Evolutionary conservation across 2,113 vertebrate genomes (phyloP).

Genomic region (Pitta sordida): DNA sequence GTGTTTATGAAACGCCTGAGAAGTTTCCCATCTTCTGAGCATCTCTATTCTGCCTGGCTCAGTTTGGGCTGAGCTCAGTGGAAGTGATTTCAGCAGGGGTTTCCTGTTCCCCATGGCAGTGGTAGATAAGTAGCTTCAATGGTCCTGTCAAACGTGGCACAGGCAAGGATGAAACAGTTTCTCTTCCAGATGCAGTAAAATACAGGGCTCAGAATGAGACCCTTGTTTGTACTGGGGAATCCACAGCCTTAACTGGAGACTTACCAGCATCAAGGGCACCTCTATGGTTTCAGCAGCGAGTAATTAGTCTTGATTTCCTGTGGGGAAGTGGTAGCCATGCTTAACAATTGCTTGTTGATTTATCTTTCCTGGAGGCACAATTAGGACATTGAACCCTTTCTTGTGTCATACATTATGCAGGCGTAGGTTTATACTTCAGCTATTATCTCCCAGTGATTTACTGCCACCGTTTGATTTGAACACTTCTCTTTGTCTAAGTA

Average conservation of each 20-base stretch:
- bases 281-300: slow-evolving; percentile 32
- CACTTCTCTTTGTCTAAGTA: slow-evolving; percentile 72
- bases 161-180: not conserved
- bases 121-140: not conserved
- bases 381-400: slow-evolving; percentile 16
- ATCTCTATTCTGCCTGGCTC: not conserved
- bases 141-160: not conserved
- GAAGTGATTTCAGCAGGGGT: slow-evolving; percentile 23
- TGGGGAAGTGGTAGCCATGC: slow-evolving; percentile 45
- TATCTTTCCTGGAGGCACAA: slow-evolving; percentile 51
- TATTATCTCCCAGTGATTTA: slow-evolving; percentile 17
- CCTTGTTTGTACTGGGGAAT: slow-evolving; percentile 38
- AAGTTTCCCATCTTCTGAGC: slow-evolving; percentile 4
- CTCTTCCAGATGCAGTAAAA: not conserved
- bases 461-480: slow-evolving; percentile 48
- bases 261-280: slow-evolving; percentile 40
- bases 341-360: slow-evolving; percentile 57
- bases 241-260: slow-evolving; percentile 22
- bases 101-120: not conserved
- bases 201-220: slow-evolving; percentile 7
- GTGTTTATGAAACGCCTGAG: not conserved
- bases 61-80: slow-evolving; percentile 4
- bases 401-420: not conserved
- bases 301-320: slow-evolving; percentile 47
- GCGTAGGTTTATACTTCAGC: not conserved